These are phyloP conservation scores for Nomada ruficornis DNA, from an alignment of 2,888 invertebrate species.

Conservation along the genomic window DNA sequence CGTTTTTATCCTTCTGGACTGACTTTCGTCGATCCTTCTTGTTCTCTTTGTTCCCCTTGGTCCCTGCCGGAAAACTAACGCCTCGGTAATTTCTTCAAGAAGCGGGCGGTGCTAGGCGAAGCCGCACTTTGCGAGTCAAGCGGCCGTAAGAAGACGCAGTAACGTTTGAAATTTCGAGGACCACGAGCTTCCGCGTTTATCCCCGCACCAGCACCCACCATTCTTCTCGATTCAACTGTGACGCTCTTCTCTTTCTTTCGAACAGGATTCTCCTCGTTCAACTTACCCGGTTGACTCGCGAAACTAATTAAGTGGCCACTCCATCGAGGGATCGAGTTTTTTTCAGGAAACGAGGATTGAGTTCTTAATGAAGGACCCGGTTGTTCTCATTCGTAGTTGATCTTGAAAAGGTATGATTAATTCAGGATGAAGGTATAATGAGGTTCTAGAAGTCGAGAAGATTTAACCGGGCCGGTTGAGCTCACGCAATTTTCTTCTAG, in stretches of 20 bases:
- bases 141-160: constrained; percentile 62
- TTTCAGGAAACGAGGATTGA: constrained; percentile 40
- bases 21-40: constrained; percentile 26
- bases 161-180: constrained; percentile 68
- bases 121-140: constrained; percentile 64
- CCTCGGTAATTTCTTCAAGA: constrained; percentile 52
- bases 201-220: constrained; percentile 18
- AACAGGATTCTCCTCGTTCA: background rate
- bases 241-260: constrained; percentile 14
- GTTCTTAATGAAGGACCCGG: constrained; percentile 39
- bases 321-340: constrained; percentile 40
- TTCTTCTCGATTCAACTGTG: constrained; percentile 57
- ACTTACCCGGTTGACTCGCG: constrained; percentile 1
- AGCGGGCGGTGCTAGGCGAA: constrained; percentile 64
- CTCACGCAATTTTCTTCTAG: too few species aligned
- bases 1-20: constrained; percentile 19
- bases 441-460: too few species aligned
- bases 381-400: too few species aligned
- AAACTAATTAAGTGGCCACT: constrained; percentile 55
- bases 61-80: constrained; percentile 54
- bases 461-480: too few species aligned
- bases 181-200: constrained; percentile 36
- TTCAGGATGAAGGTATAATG: background rate
- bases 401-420: background rate
- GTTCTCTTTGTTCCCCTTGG: constrained; percentile 44